Evolutionary conservation across 1,140 invertebrate species (phyloP).

Genomic region (Drosophila baimaii): DNA sequence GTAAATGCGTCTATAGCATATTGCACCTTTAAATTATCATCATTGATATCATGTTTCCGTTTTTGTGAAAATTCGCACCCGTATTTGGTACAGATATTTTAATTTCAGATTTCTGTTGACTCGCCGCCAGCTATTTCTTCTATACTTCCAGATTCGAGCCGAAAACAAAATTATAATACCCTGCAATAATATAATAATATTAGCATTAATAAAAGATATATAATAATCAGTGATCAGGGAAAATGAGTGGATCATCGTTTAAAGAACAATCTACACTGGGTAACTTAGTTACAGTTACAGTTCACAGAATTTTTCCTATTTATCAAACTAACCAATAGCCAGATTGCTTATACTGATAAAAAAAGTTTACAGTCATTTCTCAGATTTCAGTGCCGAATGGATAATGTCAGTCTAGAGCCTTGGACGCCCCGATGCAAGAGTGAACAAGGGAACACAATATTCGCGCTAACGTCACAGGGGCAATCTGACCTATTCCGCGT

Average conservation of each 20-base stretch:
- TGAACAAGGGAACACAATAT: background rate
- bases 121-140: background rate
- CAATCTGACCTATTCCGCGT: conserved; percentile 11
- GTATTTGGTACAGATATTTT: background rate
- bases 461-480: conserved; percentile 6
- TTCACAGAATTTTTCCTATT: background rate
- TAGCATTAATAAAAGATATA: background rate
- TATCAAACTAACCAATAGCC: background rate
- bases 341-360: background rate
- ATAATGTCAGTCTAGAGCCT: too few species aligned
- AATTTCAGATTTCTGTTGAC: background rate
- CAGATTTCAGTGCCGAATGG: background rate
- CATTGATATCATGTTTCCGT: conserved; percentile 47
- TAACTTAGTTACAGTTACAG: background rate
- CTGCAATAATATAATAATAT: background rate
- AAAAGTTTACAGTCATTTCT: background rate
- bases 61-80: background rate
- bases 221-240: background rate
- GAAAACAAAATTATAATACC: background rate
- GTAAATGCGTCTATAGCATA: conserved; percentile 56
- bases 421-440: background rate
- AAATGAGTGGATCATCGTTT: too few species aligned
- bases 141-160: too few species aligned
- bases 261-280: background rate
- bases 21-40: conserved; percentile 22